Percentiles rank a stretch among this genome's conserved stretches.
phyloP scores from a whole-genome alignment of 2,797 vertebrate species.

The Fratercula arctica region DNA sequence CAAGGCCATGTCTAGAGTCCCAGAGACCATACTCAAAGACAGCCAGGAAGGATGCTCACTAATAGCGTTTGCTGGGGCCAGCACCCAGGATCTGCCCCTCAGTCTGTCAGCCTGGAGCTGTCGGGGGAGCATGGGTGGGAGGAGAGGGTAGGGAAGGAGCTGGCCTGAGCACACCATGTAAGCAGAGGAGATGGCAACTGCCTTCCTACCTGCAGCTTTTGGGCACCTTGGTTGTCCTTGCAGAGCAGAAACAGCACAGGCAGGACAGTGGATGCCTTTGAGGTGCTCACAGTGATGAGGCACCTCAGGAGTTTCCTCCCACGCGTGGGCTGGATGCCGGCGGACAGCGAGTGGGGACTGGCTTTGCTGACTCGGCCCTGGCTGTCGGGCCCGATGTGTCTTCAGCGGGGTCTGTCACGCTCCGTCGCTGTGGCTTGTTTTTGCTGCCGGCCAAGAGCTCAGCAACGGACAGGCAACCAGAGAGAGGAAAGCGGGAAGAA shows the following conservation, averaged over 20 bases:
- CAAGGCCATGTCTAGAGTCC: rapidly evolving
- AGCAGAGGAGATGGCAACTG: neutral
- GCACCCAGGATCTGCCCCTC: neutral
- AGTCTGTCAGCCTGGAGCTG: neutral
- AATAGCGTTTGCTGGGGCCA: neutral
- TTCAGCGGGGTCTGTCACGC: neutral
- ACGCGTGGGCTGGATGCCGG: rapidly evolving
- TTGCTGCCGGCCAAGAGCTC: slow-evolving; percentile 29
- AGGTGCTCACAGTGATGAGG: rapidly evolving
- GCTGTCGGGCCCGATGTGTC: neutral
- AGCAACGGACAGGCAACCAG: neutral
- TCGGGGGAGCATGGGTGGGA: rapidly evolving
- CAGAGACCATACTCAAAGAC: neutral
- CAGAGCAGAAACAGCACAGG: neutral
- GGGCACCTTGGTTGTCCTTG: rapidly evolving
- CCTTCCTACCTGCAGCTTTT: neutral
- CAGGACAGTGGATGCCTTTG: rapidly evolving
- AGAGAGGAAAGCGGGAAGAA: neutral
- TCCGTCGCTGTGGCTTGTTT: neutral
- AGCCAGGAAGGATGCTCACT: neutral
- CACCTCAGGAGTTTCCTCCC: neutral
- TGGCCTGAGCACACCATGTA: neutral
- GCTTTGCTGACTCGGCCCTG: neutral
- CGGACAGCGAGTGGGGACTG: rapidly evolving
- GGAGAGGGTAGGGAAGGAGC: neutral